Base-by-base conservation (phyloP, 37 sponge, comb jelly and placozoan genomes). In the Cliona cf. orientalis region DNA sequence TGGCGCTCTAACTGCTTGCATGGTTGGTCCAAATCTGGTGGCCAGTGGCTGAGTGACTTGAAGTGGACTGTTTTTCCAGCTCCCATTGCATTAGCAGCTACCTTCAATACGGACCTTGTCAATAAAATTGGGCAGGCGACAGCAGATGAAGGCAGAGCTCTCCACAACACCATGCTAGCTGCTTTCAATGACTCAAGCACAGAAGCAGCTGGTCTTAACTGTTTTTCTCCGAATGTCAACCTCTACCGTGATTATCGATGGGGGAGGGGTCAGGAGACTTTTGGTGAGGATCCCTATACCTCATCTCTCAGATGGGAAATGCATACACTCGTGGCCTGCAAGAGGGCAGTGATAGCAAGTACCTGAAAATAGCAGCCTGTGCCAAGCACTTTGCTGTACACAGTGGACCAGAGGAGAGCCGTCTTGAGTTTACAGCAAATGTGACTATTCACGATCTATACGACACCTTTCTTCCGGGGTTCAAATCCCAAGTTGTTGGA, bases 1-100 rank as follows among this genome's bases (percentile, higher is more conserved):
- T 92, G 93, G 93, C 28, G 93, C 3, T 92, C 93, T 25, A 92
- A 92, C 58, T 92, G 93, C 28, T 39, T 92, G 17, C 93, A 92
- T 67, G 93, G 93, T 9, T 92, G 93, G 93, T 40, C 89, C 0
- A 45, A 36, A 28, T 84, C 85, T 31, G 85, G 80, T 21, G 93
- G 93, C 0, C 80, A 79, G 57, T 87, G 84, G 84, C 22, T 42
- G 0, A 46, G 57, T 58, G 84, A 45, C 53, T 62, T 83, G 40
- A 59, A 72, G 23, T 92, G 93, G 93, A 92, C 93, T 29, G 93
- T 92, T 1, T 92, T 92, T 42, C 89, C 93, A 5, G 89, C 89
- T 22, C 93, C 93, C 9, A 92, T 92, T 74, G 78, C 66, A 5
- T 81, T 92, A 0, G 89, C 56, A 23, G 93, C 93, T 12, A 82